Conservation (phyloP, 2,797 vertebrate genomes). For the Amblyraja radiata region DNA sequence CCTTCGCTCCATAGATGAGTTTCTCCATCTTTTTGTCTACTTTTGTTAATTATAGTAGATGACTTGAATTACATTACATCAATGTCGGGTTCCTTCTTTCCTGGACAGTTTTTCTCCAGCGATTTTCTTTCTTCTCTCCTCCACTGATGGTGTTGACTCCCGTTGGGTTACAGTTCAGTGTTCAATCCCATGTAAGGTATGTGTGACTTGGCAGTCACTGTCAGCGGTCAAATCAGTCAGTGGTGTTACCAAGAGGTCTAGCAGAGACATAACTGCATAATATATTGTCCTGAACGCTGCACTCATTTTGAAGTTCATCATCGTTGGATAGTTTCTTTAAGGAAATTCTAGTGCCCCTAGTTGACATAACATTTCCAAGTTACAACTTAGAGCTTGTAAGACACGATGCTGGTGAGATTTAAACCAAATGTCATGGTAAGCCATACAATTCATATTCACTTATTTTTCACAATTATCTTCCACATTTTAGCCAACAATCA, state of each 20-base stretch:
- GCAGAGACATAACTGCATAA: no score
- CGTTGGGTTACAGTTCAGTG: neutral
- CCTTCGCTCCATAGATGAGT: no score
- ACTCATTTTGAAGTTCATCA: neutral
- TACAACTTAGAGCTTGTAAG: neutral
- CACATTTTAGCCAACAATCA: neutral
- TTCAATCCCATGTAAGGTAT: neutral
- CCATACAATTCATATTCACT: neutral
- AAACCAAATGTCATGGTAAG: neutral
- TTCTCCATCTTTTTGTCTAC: no score
- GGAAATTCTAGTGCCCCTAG: neutral
- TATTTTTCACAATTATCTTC: neutral
- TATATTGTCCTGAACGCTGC: neutral
- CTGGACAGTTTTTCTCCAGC: neutral
- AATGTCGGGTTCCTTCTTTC: neutral
- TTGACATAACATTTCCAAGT: neutral
- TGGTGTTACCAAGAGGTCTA: no score
- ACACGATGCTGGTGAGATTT: no score
- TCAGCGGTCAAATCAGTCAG: neutral
- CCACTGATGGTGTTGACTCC: neutral
- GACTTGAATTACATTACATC: neutral
- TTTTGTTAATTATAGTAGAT: neutral
- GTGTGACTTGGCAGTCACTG: neutral
- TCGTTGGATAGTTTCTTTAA: neutral
- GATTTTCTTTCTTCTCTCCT: neutral